Base-by-base conservation (phyloP, 2,113 vertebrate genomes). In the Scomber scombrus region DNA sequence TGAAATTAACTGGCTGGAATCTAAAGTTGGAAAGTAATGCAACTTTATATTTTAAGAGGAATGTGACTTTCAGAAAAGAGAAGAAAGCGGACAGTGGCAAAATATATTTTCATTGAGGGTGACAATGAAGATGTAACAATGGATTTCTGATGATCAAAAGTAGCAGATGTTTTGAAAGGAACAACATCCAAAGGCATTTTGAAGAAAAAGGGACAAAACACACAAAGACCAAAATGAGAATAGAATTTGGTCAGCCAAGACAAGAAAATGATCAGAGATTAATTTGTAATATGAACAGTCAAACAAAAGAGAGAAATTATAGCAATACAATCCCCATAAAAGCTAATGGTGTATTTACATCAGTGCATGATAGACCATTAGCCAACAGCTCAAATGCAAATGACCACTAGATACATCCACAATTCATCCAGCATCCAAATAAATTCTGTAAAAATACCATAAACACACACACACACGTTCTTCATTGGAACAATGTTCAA, bases 401-500 rank as follows among this genome's bases (percentile, higher is more conserved):
- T 83, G 81, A 85, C 87, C 45, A 68, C 34, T 11, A 21, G n/a
- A 73, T 71, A 77, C 21, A 73, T 64, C 63, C 68, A 64, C 71
- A 80, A 85, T 75, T 90, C 49, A 80, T 67, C 76, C 55, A 58
- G 73, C 62, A 81, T 86, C 83, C 77, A 82, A 86, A 76, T 73
- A 71, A 82, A 46, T 68, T 21, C 18, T 31, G 16, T 74, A 71
- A 77, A 75, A 66, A 21, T 0, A 76, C 50, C n/a, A 56, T 3
- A 61, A 74, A 60, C 21, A 78, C 31, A 81, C 70, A 65, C n/a
- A 16, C 34, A n/a, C 34, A 11, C 34, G 47, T 72, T 85, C 82
- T 85, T 85, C 60, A 71, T 14, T 87, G 89, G 85, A 92, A 92
- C 90, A 91, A 90, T 91, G 92, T 90, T 94, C 82, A 92, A 86